Base-by-base conservation (phyloP, 2,888 invertebrate species). In the Conomelus anceps region DNA sequence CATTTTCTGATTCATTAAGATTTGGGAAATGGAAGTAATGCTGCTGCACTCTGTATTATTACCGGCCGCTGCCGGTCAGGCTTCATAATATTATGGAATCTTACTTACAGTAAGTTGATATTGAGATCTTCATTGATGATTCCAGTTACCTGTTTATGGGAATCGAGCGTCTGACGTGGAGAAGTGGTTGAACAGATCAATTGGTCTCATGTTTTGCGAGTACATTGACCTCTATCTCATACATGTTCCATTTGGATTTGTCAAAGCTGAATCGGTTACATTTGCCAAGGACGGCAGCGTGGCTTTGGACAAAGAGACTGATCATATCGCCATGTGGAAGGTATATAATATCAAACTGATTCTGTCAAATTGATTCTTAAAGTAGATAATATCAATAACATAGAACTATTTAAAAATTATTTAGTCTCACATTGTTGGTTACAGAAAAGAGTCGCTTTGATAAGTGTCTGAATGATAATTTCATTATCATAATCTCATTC, bases 221-320 rank as follows among this genome's bases (percentile, higher is more conserved):
- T 97, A 97, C 92, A 94, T 97, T 0, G 97, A 97, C 92, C 94
- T 97, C 91, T 97, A 97, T 92, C 94, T 97, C 34, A 95, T 97
- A 90, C 97, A 97, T 92, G 95, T 96, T 93, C 97, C 97, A 0
- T 95, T 97, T 92, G 95, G 95, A 9, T 95, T 96, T 91, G 92
- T 93, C 88, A 93, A 94, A 85, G 93, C 94, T 20, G 94, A 94
- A 11, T 93, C 94, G 23, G 94, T 95, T 22, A 93, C 94, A 3
- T 92, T 94, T 0, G 94, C 95, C 89, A 94, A 94, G 86, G 94
- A 95, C 92, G 96, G 96, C 11, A 94, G 94, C 85, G 95, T 95
- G 91, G 93, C 94, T 89, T 92, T 96, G 89, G 96, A 96, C 92
- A 92, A 94, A 90, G 93, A 94, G 23, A 96, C 95, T 34, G 95